Conservation (phyloP, 2,888 invertebrate species). For the Keiferia lycopersicella region DNA sequence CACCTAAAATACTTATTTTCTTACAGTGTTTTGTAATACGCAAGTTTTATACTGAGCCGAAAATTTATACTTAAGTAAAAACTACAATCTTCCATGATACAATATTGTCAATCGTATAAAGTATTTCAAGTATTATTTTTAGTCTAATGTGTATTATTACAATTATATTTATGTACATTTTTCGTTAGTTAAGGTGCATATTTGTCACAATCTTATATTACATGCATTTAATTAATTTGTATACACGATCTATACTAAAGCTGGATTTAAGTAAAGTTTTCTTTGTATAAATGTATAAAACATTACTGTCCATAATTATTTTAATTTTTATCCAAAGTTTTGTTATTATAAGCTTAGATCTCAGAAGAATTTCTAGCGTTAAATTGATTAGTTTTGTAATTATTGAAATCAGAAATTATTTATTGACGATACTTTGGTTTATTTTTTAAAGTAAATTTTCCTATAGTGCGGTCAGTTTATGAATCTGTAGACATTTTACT, state of each 20-base stretch:
- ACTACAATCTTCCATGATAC: slow-evolving; percentile 64
- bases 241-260: slow-evolving; percentile 45
- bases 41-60: slow-evolving; percentile 31
- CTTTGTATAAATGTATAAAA: slow-evolving; percentile 79
- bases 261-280: slow-evolving; percentile 50
- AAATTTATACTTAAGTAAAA: slow-evolving; percentile 33
- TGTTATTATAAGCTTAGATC: slow-evolving; percentile 76
- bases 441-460: slow-evolving; percentile 66
- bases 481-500: not conserved
- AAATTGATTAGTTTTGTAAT: slow-evolving; percentile 69
- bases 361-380: slow-evolving; percentile 72
- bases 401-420: slow-evolving; percentile 72
- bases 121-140: slow-evolving; percentile 64
- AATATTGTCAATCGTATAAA: slow-evolving; percentile 58
- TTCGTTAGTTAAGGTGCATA: slow-evolving; percentile 55
- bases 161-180: slow-evolving; percentile 45
- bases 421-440: slow-evolving; percentile 64
- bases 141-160: slow-evolving; percentile 60
- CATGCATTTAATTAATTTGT: slow-evolving; percentile 54
- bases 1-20: slow-evolving; percentile 71
- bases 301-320: slow-evolving; percentile 64
- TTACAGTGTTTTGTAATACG: slow-evolving; percentile 58
- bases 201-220: slow-evolving; percentile 59
- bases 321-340: slow-evolving; percentile 79
- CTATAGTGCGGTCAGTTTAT: slow-evolving; percentile 34